Percentiles rank a stretch among this genome's conserved stretches.
Conservation (phyloP, 1,140 invertebrate species). For the Pachyrhynchus sulphureomaculatus region DNA sequence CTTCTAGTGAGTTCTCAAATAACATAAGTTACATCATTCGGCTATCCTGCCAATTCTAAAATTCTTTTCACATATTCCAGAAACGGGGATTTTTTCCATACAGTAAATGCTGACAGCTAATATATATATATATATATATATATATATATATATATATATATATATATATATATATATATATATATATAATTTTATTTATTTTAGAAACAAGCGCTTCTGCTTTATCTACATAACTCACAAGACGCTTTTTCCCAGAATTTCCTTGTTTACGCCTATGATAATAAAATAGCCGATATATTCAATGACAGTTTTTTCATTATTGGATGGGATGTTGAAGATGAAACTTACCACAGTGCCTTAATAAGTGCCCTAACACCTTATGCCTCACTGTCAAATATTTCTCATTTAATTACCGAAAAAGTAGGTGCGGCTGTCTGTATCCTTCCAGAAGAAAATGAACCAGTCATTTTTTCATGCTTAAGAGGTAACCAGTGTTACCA, state of each 20-base stretch:
- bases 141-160: not conserved
- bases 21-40: no score
- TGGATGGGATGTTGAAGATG: conserved; percentile 34
- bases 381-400: conserved; percentile 8
- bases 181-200: not conserved
- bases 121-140: not conserved
- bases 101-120: not conserved
- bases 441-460: conserved; percentile 22
- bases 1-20: no score
- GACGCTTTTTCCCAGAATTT: conserved; percentile 32
- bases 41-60: no score
- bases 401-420: conserved; percentile 14
- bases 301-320: conserved; percentile 25
- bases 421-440: conserved; percentile 24
- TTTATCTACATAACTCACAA: conserved; percentile 36
- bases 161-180: not conserved
- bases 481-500: conserved; percentile 24
- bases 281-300: conserved; percentile 20
- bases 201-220: conserved; percentile 29
- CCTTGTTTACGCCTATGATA: conserved; percentile 6
- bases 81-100: no score
- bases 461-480: conserved; percentile 26
- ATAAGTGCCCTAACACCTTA: conserved; percentile 20
- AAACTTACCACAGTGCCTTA: conserved; percentile 23
- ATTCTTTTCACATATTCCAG: no score